phyloP scores from a whole-genome alignment of 2,797 vertebrate genomes.

The Antennarius maculatus region DNA sequence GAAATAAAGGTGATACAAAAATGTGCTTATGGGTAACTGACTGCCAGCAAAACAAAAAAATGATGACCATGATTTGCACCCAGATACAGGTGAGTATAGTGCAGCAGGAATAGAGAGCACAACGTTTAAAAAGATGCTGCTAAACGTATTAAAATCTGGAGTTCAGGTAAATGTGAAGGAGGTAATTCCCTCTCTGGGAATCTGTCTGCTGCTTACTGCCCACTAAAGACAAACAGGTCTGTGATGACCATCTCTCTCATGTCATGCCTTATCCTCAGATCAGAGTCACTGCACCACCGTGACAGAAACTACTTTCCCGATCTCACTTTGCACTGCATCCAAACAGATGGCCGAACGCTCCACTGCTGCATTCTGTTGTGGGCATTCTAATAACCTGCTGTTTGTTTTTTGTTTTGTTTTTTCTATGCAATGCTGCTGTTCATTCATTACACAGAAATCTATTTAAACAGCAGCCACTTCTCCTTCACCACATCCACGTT shows the following conservation, averaged over 20 bases:
- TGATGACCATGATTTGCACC: neutral
- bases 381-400: slow-evolving; percentile 37
- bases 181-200: slow-evolving; percentile 17
- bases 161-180: slow-evolving; percentile 9
- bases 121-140: slow-evolving; percentile 24
- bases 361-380: slow-evolving; percentile 48
- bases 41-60: too few species aligned
- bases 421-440: slow-evolving; percentile 20
- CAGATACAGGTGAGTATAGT: slow-evolving; percentile 4
- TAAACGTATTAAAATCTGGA: slow-evolving; percentile 29
- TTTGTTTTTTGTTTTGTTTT: slow-evolving; percentile 6
- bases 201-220: slow-evolving; percentile 18
- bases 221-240: slow-evolving; percentile 17
- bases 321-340: slow-evolving; percentile 48
- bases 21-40: neutral
- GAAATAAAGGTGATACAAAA: slow-evolving; percentile 35
- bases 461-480: slow-evolving; percentile 5
- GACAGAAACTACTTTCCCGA: slow-evolving; percentile 47
- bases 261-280: slow-evolving; percentile 35
- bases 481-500: slow-evolving; percentile 16
- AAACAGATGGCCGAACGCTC: slow-evolving; percentile 41
- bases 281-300: slow-evolving; percentile 55
- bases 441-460: slow-evolving; percentile 21
- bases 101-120: slow-evolving; percentile 12
- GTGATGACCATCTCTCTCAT: slow-evolving; percentile 44